A percentile compares a stretch with the other conserved stretches of the same genome.
phyloP scores from a whole-genome alignment of 2,888 invertebrate genomes.

The Andricus curvator region DNA sequence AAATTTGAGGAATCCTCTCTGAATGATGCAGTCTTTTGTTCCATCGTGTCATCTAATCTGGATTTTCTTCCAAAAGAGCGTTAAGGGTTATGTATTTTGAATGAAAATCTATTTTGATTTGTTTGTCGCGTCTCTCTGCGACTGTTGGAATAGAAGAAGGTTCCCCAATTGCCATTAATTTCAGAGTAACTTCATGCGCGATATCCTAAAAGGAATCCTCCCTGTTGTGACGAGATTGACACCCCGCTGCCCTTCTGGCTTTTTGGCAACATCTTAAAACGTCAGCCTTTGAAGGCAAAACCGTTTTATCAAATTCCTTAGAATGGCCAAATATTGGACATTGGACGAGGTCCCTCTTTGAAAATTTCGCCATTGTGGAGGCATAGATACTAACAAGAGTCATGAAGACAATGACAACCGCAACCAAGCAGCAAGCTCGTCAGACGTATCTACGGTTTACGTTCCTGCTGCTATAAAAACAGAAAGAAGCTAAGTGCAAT shows the following conservation, averaged over 20 bases:
- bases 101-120: too few species aligned
- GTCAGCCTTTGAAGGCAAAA: slow-evolving; percentile 14
- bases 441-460: too few species aligned
- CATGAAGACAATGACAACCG: neutral
- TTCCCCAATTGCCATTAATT: too few species aligned
- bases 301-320: neutral
- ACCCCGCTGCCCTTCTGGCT: neutral
- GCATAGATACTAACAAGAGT: neutral
- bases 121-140: too few species aligned
- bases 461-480: too few species aligned
- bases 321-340: too few species aligned
- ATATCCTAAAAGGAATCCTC: slow-evolving; percentile 7
- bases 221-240: slow-evolving; percentile 6
- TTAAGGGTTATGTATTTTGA: slow-evolving; percentile 16
- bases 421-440: too few species aligned
- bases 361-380: slow-evolving; percentile 13
- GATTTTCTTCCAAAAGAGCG: neutral
- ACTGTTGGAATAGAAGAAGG: too few species aligned
- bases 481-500: neutral
- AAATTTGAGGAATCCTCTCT: slow-evolving; percentile 7
- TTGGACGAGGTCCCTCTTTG: too few species aligned
- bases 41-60: neutral
- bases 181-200: neutral
- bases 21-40: slow-evolving; percentile 3
- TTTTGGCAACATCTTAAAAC: slow-evolving; percentile 12